Evolutionary conservation across 2,113 vertebrate genomes (phyloP).

Genomic region (Antigone vipio): DNA sequence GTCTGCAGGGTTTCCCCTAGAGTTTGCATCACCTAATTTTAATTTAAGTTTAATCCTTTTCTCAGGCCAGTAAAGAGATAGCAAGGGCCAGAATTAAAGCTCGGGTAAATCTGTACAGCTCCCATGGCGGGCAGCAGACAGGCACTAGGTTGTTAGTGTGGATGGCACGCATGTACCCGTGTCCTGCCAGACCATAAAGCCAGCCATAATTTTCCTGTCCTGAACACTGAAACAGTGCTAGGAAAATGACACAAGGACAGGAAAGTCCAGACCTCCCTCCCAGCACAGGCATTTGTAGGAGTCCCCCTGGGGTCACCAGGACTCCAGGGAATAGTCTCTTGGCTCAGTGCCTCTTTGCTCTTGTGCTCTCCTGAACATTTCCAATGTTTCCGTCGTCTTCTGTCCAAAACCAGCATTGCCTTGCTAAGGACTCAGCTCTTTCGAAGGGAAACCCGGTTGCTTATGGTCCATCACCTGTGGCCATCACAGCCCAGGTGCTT

Average conservation of each 20-base stretch:
- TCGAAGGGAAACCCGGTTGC: not conserved
- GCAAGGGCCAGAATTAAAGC: not conserved
- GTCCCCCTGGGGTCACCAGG: rapidly evolving
- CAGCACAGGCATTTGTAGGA: not conserved
- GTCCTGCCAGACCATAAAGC: not conserved
- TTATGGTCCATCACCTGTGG: not conserved
- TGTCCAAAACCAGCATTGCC: not conserved
- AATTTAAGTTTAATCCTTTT: not conserved
- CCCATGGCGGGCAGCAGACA: not conserved
- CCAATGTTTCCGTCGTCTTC: not conserved
- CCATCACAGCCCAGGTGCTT: not conserved
- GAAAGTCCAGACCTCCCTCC: not conserved
- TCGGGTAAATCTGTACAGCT: not conserved
- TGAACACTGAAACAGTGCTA: not conserved
- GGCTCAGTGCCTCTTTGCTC: not conserved
- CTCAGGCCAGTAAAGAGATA: not conserved
- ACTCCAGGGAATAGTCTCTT: not conserved
- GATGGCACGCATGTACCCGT: not conserved
- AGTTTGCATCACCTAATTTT: not conserved
- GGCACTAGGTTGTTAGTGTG: not conserved
- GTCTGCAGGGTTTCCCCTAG: not conserved
- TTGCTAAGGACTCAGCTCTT: not conserved
- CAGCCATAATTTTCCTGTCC: not conserved
- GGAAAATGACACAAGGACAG: not conserved
- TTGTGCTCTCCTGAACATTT: not conserved